These are phyloP conservation scores for Trichonephila clavipes DNA, from an alignment of 1,140 invertebrate genomes.

Conservation along the genomic window DNA sequence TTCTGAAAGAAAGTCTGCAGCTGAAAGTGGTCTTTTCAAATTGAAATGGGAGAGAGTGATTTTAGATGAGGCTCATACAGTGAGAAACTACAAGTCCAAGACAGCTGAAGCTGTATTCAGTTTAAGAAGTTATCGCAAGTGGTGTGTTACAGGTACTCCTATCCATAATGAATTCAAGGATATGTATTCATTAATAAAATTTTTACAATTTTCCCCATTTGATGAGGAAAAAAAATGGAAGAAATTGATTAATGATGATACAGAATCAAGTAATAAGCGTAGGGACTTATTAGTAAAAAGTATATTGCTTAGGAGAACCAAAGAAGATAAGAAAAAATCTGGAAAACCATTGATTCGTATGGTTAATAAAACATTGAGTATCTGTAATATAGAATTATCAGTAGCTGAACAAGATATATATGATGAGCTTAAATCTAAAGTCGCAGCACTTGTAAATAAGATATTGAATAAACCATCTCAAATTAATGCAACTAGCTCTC, in stretches of 20 bases:
- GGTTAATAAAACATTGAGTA: conserved; percentile 85
- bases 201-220: conserved; percentile 61
- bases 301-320: conserved; percentile 91
- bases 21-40: conserved; percentile 82
- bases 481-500: conserved; percentile 79
- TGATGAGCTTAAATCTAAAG: conserved; percentile 81
- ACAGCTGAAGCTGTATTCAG: conserved; percentile 87
- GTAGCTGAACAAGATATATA: conserved; percentile 88
- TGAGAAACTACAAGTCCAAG: conserved; percentile 92
- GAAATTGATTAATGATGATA: conserved; percentile 6
- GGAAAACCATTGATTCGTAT: conserved; percentile 83
- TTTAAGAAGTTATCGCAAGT: conserved; percentile 85
- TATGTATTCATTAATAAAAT: conserved; percentile 90
- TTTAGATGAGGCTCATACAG: conserved; percentile 95
- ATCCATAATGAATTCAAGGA: conserved; percentile 96
- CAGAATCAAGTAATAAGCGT: neutral
- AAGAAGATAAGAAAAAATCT: conserved; percentile 86
- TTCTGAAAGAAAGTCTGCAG: conserved; percentile 36
- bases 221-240: conserved; percentile 64
- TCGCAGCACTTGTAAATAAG: conserved; percentile 78
- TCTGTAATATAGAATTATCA: conserved; percentile 83
- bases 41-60: conserved; percentile 92
- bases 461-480: neutral
- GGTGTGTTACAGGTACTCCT: conserved; percentile 96
- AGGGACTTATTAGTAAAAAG: conserved; percentile 85